Percentiles rank a stretch among this genome's conserved stretches.
phyloP scores from a whole-genome alignment of 2,888 invertebrate species.

The Ectropis crepuscularia region DNA sequence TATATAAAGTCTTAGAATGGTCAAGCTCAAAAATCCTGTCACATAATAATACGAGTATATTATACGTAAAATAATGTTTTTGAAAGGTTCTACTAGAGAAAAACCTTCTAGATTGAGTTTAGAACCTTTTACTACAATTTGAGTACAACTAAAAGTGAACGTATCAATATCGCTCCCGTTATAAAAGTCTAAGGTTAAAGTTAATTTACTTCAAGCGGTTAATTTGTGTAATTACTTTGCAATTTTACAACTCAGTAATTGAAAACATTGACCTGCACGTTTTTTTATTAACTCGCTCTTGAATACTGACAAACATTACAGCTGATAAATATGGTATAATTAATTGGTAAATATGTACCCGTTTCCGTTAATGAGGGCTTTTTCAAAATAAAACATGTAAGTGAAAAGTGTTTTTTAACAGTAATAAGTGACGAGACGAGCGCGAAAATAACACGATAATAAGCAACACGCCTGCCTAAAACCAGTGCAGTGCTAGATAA shows the following conservation, averaged over 20 bases:
- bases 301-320: conserved; percentile 3
- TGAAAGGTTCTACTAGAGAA: no score
- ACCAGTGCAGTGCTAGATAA: no score
- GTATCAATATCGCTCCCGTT: conserved; percentile 3
- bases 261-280: conserved; percentile 17
- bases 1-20: no score
- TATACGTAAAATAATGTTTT: no score
- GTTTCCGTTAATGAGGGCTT: no score
- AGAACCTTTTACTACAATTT: not conserved
- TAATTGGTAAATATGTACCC: not conserved
- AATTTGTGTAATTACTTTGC: conserved; percentile 15
- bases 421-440: no score
- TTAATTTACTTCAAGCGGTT: conserved; percentile 14
- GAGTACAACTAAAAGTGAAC: conserved; percentile 17
- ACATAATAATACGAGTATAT: no score
- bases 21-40: no score
- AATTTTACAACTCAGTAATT: conserved; percentile 17
- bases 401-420: no score
- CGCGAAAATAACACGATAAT: no score
- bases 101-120: not conserved
- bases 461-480: no score
- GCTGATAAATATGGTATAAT: conserved; percentile 2
- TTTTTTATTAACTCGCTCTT: conserved; percentile 9
- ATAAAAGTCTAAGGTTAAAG: conserved; percentile 25
- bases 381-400: no score